These are phyloP conservation scores for Chauna torquata DNA, from an alignment of 2,113 vertebrate genomes.

Conservation along the genomic window DNA sequence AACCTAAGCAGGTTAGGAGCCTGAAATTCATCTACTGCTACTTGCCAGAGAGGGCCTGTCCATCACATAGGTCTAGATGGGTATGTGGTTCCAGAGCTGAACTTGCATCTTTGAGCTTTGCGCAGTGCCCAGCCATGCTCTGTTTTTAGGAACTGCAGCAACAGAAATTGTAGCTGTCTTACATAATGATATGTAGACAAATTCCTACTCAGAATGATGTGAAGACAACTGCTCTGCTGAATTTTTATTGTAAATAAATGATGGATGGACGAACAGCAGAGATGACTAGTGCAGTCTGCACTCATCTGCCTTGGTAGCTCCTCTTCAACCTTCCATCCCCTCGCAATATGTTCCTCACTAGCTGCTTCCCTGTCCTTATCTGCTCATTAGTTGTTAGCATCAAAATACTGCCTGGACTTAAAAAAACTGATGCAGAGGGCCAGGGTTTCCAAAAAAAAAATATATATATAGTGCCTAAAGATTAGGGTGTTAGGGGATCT, in stretches of 20 bases:
- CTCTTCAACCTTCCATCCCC: not conserved
- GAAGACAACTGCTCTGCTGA: not conserved
- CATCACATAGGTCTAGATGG: not conserved
- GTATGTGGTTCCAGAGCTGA: not conserved
- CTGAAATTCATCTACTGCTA: not conserved
- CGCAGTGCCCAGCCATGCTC: not conserved
- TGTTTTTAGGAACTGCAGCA: not conserved
- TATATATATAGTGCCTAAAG: not conserved
- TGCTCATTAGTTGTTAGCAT: not conserved
- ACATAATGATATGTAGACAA: not conserved
- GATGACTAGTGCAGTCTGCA: not conserved
- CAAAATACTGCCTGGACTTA: not conserved
- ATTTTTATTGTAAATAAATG: not conserved
- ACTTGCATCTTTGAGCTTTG: not conserved
- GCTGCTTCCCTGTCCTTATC: not conserved
- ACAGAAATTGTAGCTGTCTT: not conserved
- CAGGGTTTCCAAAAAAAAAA: not conserved
- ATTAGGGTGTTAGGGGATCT: not conserved
- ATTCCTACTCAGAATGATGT: not conserved
- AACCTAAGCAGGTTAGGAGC: accelerated
- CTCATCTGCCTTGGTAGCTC: not conserved
- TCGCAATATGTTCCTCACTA: not conserved
- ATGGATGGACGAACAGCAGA: not conserved
- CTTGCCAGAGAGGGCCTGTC: not conserved
- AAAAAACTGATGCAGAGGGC: not conserved